These are phyloP conservation scores for Carposina sasakii DNA, from an alignment of 1,140 invertebrate genomes.

Conservation along the genomic window DNA sequence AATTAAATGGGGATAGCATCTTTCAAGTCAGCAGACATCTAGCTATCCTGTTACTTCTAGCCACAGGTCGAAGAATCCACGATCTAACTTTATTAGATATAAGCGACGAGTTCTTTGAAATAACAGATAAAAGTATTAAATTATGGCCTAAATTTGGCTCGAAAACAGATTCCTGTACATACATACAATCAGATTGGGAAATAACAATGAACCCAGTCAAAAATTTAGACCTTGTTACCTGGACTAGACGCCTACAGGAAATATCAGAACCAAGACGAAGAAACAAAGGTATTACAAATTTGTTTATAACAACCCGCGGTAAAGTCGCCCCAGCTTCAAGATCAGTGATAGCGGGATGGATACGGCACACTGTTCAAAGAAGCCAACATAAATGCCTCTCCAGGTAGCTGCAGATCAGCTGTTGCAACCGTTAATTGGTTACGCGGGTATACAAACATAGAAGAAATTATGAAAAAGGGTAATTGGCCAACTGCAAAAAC, in stretches of 20 bases:
- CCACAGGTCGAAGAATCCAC: conserved; percentile 2
- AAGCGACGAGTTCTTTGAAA: not conserved
- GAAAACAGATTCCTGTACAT: not conserved
- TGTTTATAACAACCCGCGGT: not conserved
- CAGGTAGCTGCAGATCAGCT: not conserved
- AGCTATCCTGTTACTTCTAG: conserved; percentile 1
- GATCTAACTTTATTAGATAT: not conserved
- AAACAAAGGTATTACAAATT: not conserved
- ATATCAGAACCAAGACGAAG: not conserved
- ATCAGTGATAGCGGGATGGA: not conserved
- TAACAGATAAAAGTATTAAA: not conserved
- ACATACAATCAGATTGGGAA: not conserved
- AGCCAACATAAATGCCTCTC: not conserved
- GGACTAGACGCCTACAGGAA: not conserved
- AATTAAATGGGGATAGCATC: not conserved
- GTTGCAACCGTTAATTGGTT: not conserved
- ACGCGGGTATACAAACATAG: not conserved
- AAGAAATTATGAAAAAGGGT: not conserved
- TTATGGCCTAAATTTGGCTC: conserved; percentile 1
- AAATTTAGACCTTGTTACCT: not conserved
- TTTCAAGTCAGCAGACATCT: conserved; percentile 1
- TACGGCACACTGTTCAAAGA: not conserved
- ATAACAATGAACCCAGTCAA: not conserved
- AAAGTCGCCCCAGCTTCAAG: not conserved
- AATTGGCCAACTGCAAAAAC: not conserved